Conservation (phyloP, 2,797 vertebrate genomes). For the Todus mexicanus region DNA sequence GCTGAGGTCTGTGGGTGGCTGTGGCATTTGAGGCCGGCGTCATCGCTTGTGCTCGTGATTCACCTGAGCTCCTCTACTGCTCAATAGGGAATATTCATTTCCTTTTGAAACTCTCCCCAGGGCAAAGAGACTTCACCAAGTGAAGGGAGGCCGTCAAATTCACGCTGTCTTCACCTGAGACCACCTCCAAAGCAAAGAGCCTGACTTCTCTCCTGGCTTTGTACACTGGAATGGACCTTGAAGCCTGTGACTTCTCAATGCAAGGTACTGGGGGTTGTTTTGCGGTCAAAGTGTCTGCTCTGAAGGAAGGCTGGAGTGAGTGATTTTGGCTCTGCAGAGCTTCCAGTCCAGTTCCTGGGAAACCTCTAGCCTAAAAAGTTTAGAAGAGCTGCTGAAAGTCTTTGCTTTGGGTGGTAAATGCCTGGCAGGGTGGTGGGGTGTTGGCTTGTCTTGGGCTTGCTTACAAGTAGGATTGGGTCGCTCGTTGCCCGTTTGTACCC, state of each 20-base stretch:
- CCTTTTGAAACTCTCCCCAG: slow-evolving; percentile 54
- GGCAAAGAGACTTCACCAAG: slow-evolving; percentile 58
- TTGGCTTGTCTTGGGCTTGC: neutral
- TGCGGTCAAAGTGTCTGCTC: neutral
- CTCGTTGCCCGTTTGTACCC: neutral
- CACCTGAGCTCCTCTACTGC: slow-evolving; percentile 9
- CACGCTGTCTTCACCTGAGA: slow-evolving; percentile 2
- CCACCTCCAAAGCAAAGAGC: slow-evolving; percentile 16
- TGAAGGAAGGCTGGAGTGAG: neutral
- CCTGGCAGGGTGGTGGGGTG: neutral
- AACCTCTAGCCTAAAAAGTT: neutral
- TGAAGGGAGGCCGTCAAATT: slow-evolving; percentile 53
- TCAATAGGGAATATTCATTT: slow-evolving; percentile 16
- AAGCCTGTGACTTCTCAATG: slow-evolving; percentile 55
- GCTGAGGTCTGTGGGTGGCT: slow-evolving; percentile 46
- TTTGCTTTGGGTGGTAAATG: neutral
- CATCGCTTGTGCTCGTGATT: slow-evolving; percentile 32
- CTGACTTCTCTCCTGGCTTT: slow-evolving; percentile 34
- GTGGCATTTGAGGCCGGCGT: slow-evolving; percentile 18
- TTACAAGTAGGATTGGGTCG: neutral
- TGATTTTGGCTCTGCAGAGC: neutral
- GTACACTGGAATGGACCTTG: slow-evolving; percentile 73
- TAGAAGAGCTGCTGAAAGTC: neutral
- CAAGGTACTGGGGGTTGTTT: slow-evolving; percentile 69
- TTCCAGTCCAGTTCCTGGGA: neutral